A percentile compares a stretch with the other conserved stretches of the same genome.
phyloP scores from a whole-genome alignment of 1,140 invertebrate species.

The Sycophaga agraensis region DNA sequence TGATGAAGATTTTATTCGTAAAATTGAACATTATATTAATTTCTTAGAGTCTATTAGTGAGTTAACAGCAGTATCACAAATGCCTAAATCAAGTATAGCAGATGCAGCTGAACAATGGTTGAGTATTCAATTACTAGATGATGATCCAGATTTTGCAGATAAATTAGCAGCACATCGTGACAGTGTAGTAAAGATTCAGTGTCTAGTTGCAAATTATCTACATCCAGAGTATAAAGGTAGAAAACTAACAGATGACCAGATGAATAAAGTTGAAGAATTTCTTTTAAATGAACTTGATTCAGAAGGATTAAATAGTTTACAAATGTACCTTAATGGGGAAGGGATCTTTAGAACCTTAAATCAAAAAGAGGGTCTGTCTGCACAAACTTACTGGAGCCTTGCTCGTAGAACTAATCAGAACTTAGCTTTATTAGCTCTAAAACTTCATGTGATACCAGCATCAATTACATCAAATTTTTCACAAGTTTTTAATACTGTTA shows the following conservation, averaged over 20 bases:
- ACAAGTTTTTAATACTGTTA: constrained; percentile 15
- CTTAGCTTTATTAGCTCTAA: constrained; percentile 13
- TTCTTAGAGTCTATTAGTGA: constrained; percentile 22
- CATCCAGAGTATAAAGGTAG: constrained; percentile 22
- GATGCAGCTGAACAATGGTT: constrained; percentile 26
- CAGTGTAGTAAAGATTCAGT: constrained; percentile 21
- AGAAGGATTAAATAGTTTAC: constrained; percentile 25
- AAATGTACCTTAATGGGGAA: constrained; percentile 20
- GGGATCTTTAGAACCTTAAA: constrained; percentile 26
- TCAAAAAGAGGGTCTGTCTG: constrained; percentile 17
- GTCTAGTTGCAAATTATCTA: constrained; percentile 28
- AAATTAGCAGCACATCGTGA: constrained; percentile 5
- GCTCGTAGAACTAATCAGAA: constrained; percentile 20
- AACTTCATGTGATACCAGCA: constrained; percentile 19
- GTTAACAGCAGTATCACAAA: constrained; percentile 8
- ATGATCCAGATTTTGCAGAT: constrained; percentile 1
- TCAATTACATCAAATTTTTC: constrained; percentile 24
- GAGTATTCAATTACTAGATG: constrained; percentile 15
- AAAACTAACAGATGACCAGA: constrained; percentile 25
- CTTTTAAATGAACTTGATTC: constrained; percentile 24
- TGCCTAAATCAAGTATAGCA: constrained; percentile 20
- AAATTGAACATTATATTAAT: constrained; percentile 18
- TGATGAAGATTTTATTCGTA: constrained; percentile 24
- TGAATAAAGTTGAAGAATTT: constrained; percentile 29
- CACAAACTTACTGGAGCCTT: constrained; percentile 26